These are phyloP conservation scores for Osmoderma eremita DNA, from an alignment of 2,888 invertebrate species.

Conservation along the genomic window DNA sequence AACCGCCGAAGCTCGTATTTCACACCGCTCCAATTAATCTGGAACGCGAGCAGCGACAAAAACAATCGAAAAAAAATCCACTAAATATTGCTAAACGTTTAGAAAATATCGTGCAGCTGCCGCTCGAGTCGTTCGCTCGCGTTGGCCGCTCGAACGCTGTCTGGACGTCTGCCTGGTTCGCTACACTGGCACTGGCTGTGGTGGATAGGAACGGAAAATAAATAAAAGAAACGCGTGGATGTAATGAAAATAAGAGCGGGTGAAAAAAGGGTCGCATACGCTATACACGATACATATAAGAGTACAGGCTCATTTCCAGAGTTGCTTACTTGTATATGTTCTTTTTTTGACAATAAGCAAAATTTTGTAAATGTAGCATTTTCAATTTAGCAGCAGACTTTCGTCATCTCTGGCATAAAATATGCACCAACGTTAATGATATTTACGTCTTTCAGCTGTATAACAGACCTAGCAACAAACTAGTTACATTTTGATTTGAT, in stretches of 20 bases:
- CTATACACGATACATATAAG: too few relatives aligned
- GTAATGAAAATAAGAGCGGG: constrained; percentile 6
- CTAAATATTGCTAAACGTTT: constrained; percentile 32
- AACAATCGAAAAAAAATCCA: constrained; percentile 26
- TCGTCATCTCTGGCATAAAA: too few relatives aligned
- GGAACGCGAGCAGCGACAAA: constrained; percentile 19
- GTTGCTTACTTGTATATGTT: too few relatives aligned
- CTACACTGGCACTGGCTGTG: neutral
- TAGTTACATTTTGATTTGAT: too few relatives aligned
- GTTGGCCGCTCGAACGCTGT: neutral
- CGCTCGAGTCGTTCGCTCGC: neutral
- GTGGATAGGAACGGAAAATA: constrained; percentile 4
- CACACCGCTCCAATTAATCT: constrained; percentile 29
- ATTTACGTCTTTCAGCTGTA: too few relatives aligned
- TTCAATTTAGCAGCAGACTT: too few relatives aligned
- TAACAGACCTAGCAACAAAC: too few relatives aligned
- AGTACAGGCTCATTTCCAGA: too few relatives aligned
- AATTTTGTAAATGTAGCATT: too few relatives aligned
- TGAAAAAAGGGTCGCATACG: constrained; percentile 7
- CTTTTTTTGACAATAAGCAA: too few relatives aligned
- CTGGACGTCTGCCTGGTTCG: neutral
- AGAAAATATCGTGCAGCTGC: constrained; percentile 29
- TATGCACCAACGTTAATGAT: too few relatives aligned
- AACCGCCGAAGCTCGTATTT: constrained; percentile 26
- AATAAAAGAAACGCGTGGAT: constrained; percentile 4